These are phyloP conservation scores for Ophioninae sp. DNA, from an alignment of 2,888 invertebrate genomes.

Conservation along the genomic window DNA sequence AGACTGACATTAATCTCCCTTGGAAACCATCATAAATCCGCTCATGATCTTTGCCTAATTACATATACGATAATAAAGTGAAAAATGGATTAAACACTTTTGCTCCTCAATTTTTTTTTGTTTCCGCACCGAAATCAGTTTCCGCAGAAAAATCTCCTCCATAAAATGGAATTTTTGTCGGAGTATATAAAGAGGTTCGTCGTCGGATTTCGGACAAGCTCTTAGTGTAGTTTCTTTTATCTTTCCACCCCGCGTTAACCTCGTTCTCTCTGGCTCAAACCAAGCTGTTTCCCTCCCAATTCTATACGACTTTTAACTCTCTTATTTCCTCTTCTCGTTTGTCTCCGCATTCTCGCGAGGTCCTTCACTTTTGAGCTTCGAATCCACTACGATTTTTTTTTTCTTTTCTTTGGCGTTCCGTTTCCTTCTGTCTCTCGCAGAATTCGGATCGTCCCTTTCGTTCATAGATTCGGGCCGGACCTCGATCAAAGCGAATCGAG, in stretches of 20 bases:
- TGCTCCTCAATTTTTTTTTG: slow-evolving; percentile 3
- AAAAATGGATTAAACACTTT: slow-evolving; percentile 26
- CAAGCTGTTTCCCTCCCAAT: slow-evolving; percentile 7
- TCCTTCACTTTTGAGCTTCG: slow-evolving; percentile 28
- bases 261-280: slow-evolving; percentile 22
- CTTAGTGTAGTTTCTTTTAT: slow-evolving; percentile 41
- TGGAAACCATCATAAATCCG: too few relatives aligned
- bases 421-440: slow-evolving; percentile 5
- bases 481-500: slow-evolving; percentile 51
- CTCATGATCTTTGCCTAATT: too few relatives aligned
- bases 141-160: slow-evolving; percentile 34
- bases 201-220: slow-evolving; percentile 31
- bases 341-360: slow-evolving; percentile 20
- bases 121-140: slow-evolving; percentile 46
- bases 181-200: slow-evolving; percentile 50
- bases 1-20: too few relatives aligned
- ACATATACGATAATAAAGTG: too few relatives aligned
- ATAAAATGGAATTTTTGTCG: slow-evolving; percentile 48
- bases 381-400: slow-evolving; percentile 22
- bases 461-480: slow-evolving; percentile 52
- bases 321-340: slow-evolving; percentile 25
- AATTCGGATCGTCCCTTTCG: slow-evolving; percentile 30
- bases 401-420: slow-evolving; percentile 20
- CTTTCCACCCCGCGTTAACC: slow-evolving; percentile 20
- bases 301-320: background rate